Base-by-base conservation (phyloP, 2,888 invertebrate species). In the Drosophila trichaetosa region DNA sequence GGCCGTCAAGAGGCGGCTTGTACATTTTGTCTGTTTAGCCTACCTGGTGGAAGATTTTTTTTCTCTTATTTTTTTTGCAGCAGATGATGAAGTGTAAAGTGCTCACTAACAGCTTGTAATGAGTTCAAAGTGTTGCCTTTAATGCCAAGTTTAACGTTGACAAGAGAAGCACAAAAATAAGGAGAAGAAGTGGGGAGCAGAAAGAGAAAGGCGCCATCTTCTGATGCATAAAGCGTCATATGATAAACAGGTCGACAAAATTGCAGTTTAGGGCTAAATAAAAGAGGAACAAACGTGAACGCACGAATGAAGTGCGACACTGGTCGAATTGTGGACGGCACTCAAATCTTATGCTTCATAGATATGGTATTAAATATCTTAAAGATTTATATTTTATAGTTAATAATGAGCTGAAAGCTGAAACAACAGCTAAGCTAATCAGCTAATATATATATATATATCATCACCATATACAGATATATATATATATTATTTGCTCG, bases 31-130 rank as follows among this genome's bases (percentile, higher is more conserved):
- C 58, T 65, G 62, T 33, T 53, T 21, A 59, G 51, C 33, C 63
- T 73, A 73, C 48, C 51, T 66, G 57, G 8, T 49, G 51, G 63
- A 66, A 62, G 60, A 68, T 4, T 31, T 31, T 16, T 21, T 2
- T 53, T 34, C 3, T 6, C 8, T 24, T 34, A 24, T 1, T 40
- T 51, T 60, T 18, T 61, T 63, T 11, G 24, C n/a, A n/a, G 67
- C 46, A 63, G 71, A 72, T 87, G 90, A 87, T 89, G 90, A 80
- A 81, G 88, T 89, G 87, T 83, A 87, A 87, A 87, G 73, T 89
- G 88, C 75, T 76, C 70, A 79, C 90, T 87, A 87, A 87, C 86
- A 89, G 80, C 90, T 87, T 87, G 88, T 87, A 85, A 87, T 87
- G 88, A 86, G 80, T 71, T 73, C 69, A 80, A 80, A 76, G 72